A percentile compares a stretch with the other conserved stretches of the same genome.
These are phyloP conservation scores for Bugula neritina DNA, from an alignment of 2,888 invertebrate genomes.

Conservation along the genomic window DNA sequence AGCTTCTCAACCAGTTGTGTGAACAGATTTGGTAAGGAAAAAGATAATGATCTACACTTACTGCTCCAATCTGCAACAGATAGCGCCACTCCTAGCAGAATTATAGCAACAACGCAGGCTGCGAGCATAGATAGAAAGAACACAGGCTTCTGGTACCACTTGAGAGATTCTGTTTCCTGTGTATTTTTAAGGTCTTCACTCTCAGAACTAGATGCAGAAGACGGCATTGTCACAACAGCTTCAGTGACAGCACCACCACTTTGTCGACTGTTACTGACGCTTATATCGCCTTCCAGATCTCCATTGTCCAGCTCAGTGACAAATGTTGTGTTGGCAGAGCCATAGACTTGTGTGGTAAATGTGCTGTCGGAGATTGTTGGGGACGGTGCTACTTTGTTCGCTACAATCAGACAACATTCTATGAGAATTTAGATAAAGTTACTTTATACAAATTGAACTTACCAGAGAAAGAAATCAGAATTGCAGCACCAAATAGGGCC, in stretches of 20 bases:
- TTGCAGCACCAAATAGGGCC: too few species aligned
- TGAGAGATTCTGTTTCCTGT: not conserved
- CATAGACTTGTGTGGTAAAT: not conserved
- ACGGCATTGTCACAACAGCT: too few species aligned
- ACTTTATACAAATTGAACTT: too few species aligned
- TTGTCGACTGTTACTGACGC: not conserved
- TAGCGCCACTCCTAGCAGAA: not conserved
- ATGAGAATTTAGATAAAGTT: too few species aligned
- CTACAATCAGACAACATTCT: not conserved
- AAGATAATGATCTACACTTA: not conserved
- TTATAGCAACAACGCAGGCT: not conserved
- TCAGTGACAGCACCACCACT: not conserved
- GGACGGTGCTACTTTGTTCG: not conserved
- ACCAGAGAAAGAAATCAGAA: too few species aligned
- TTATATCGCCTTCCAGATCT: not conserved
- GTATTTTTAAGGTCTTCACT: not conserved
- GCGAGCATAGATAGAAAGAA: not conserved
- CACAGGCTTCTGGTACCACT: not conserved
- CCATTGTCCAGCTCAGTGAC: not conserved
- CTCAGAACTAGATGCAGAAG: not conserved
- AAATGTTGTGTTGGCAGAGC: not conserved
- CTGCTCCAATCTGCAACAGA: not conserved
- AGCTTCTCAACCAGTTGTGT: too few species aligned
- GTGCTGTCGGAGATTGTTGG: not conserved
- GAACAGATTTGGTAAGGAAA: too few species aligned